Evolutionary conservation across 1,140 invertebrate species (phyloP).

Genomic region (Drosophila erecta): DNA sequence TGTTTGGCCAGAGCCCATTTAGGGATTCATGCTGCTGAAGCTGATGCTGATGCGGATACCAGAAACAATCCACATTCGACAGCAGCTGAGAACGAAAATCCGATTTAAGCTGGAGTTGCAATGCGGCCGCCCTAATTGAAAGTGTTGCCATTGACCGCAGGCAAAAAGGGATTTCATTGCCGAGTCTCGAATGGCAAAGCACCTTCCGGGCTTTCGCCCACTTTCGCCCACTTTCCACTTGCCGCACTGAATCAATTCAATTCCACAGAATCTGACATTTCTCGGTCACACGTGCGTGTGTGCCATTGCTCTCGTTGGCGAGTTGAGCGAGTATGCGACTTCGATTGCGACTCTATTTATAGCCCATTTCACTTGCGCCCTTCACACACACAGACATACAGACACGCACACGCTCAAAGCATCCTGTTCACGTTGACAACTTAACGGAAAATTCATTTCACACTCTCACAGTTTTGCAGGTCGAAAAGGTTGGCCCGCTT

Average conservation of each 20-base stretch:
- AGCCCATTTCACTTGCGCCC: constrained; percentile 7
- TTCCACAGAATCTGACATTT: constrained; percentile 37
- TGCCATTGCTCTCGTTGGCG: constrained; percentile 9
- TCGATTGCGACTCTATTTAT: constrained; percentile 41
- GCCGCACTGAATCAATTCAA: constrained; percentile 30
- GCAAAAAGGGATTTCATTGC: constrained; percentile 37
- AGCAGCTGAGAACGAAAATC: constrained; percentile 11
- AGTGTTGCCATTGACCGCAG: constrained; percentile 49
- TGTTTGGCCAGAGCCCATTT: constrained; percentile 5
- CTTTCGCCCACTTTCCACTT: not conserved
- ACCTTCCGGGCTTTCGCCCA: not conserved
- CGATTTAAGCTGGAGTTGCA: constrained; percentile 14
- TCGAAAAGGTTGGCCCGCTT: constrained; percentile 11
- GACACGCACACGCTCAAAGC: not conserved
- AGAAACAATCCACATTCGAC: not conserved
- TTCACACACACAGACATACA: not conserved
- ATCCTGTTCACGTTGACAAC: constrained; percentile 61
- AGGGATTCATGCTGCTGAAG: too few relatives aligned
- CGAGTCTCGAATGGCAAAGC: constrained; percentile 11
- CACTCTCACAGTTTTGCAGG: constrained; percentile 22
- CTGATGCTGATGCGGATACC: too few relatives aligned
- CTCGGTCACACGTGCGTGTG: constrained; percentile 31
- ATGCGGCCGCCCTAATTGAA: constrained; percentile 22
- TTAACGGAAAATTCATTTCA: constrained; percentile 74
- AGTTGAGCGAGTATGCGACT: not conserved